Conservation (phyloP, 2,888 invertebrate genomes). For the Ophonus ardosiacus region DNA sequence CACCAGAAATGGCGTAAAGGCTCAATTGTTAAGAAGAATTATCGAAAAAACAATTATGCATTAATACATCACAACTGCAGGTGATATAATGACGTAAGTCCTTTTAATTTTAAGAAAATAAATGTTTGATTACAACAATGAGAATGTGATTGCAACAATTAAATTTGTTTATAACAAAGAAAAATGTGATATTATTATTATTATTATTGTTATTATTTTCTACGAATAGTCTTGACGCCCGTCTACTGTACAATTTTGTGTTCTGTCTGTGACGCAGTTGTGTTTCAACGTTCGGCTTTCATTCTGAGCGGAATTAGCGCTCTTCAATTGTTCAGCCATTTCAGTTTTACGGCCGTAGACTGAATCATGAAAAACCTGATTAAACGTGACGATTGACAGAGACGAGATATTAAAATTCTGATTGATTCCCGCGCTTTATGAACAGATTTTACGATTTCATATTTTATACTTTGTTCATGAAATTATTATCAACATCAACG, state of each 20-base stretch:
- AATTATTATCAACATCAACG: slow-evolving; percentile 1
- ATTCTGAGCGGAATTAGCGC: slow-evolving; percentile 7
- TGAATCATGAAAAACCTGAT: slow-evolving; percentile 36
- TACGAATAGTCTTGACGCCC: too few relatives aligned
- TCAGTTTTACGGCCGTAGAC: slow-evolving; percentile 15
- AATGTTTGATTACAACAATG: too few relatives aligned
- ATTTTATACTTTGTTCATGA: neutral
- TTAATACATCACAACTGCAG: too few relatives aligned
- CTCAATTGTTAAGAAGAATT: too few relatives aligned
- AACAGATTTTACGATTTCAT: neutral
- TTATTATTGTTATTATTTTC: too few relatives aligned
- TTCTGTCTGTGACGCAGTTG: neutral
- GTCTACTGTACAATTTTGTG: neutral
- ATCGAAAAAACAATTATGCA: too few relatives aligned
- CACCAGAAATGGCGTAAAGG: too few relatives aligned
- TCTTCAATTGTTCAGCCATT: slow-evolving; percentile 28
- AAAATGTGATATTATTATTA: too few relatives aligned
- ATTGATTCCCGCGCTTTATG: slow-evolving; percentile 1
- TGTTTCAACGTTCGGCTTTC: slow-evolving; percentile 12
- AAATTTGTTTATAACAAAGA: too few relatives aligned
- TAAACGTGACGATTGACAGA: slow-evolving; percentile 48
- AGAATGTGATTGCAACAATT: too few relatives aligned
- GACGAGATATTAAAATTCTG: slow-evolving; percentile 39
- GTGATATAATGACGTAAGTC: too few relatives aligned
- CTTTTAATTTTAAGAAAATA: too few relatives aligned